Conservation (phyloP, 2,113 vertebrate genomes). For the Corythaixoides concolor region DNA sequence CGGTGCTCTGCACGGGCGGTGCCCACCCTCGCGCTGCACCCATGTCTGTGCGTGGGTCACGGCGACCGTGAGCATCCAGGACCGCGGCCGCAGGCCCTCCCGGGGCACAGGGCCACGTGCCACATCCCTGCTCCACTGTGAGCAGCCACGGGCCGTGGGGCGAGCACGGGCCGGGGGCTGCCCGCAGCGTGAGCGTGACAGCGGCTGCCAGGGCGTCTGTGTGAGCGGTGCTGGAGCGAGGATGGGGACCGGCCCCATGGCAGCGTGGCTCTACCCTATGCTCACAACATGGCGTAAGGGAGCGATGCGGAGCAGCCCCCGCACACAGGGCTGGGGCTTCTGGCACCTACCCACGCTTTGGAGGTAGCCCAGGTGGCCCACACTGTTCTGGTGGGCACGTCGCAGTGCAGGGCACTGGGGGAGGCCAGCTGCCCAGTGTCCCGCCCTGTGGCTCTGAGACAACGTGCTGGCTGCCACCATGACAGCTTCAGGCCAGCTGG, state of each 20-base stretch:
- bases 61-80: fast-evolving
- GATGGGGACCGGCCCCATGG: constrained; percentile 9
- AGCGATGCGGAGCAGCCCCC: neutral
- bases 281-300: neutral
- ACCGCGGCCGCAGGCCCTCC: fast-evolving
- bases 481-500: neutral
- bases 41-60: fast-evolving
- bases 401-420: fast-evolving
- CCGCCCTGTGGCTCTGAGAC: neutral
- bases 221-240: neutral
- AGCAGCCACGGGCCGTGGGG: fast-evolving
- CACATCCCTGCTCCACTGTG: fast-evolving
- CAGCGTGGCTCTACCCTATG: neutral
- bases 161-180: fast-evolving
- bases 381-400: neutral
- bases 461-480: neutral
- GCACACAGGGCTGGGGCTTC: too few relatives aligned
- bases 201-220: fast-evolving
- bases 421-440: neutral
- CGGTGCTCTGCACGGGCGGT: fast-evolving
- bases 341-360: neutral
- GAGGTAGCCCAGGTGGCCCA: neutral
- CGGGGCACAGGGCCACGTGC: fast-evolving
- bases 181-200: fast-evolving
- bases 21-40: fast-evolving